phyloP scores from a whole-genome alignment of 1,140 invertebrate species.

The Antheraea mylitta region DNA sequence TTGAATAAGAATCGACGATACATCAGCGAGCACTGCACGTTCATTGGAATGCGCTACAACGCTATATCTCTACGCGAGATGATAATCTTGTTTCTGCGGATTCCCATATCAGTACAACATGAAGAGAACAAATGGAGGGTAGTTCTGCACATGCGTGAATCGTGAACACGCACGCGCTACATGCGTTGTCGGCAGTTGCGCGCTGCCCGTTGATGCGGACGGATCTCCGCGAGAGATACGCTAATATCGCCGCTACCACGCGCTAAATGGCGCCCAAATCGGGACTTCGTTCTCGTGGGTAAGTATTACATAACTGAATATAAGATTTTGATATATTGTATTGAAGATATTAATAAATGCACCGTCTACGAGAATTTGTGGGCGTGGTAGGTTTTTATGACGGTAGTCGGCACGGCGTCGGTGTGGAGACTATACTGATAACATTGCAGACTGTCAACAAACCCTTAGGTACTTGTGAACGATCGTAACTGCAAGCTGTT shows the following conservation, averaged over 20 bases:
- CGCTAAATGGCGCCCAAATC: slow-evolving; percentile 69
- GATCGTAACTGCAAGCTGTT: slow-evolving; percentile 37
- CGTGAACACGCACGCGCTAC: slow-evolving; percentile 55
- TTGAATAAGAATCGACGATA: slow-evolving; percentile 47
- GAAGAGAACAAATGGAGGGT: slow-evolving; percentile 64
- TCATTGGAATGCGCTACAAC: slow-evolving; percentile 59
- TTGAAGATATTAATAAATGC: slow-evolving; percentile 24
- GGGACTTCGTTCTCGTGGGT: slow-evolving; percentile 62
- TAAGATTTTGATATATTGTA: not conserved
- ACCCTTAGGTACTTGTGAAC: slow-evolving; percentile 37
- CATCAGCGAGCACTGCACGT: slow-evolving; percentile 37
- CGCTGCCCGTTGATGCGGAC: slow-evolving; percentile 51
- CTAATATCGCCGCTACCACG: slow-evolving; percentile 43
- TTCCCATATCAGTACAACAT: slow-evolving; percentile 46
- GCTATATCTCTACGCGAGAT: slow-evolving; percentile 49
- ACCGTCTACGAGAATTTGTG: slow-evolving; percentile 42
- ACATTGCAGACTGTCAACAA: slow-evolving; percentile 64
- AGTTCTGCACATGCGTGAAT: slow-evolving; percentile 50
- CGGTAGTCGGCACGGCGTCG: slow-evolving; percentile 40
- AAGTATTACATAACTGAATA: slow-evolving; percentile 42
- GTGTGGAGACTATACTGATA: slow-evolving; percentile 54
- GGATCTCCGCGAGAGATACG: slow-evolving; percentile 24
- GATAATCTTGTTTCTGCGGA: slow-evolving; percentile 61
- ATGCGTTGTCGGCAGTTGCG: slow-evolving; percentile 52
- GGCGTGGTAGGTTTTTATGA: slow-evolving; percentile 49